Conservation (phyloP, 2,888 invertebrate genomes). For the Drosophila mimetica region DNA sequence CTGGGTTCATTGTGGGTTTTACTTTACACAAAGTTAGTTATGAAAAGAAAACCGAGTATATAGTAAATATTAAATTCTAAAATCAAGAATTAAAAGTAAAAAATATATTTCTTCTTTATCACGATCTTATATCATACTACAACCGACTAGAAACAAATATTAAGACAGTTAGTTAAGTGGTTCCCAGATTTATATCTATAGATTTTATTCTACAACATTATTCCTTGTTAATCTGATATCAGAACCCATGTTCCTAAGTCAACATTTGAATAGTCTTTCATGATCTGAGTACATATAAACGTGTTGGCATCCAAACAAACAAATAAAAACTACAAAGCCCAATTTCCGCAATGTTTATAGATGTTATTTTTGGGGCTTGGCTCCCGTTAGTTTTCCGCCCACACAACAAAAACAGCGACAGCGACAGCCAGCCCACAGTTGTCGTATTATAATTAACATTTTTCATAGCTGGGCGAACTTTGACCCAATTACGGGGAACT, state of each 20-base stretch:
- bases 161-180: no score
- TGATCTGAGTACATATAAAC: not conserved
- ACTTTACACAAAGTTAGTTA: no score
- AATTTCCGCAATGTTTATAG: slow-evolving; percentile 32
- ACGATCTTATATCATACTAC: no score
- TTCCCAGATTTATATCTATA: no score
- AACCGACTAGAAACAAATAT: no score
- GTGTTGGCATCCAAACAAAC: slow-evolving; percentile 10
- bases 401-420: slow-evolving; percentile 18
- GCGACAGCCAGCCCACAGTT: slow-evolving; percentile 29
- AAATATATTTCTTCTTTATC: no score
- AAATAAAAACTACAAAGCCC: not conserved
- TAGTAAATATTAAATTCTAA: no score
- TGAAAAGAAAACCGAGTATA: no score
- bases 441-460: slow-evolving; percentile 73
- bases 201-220: not conserved
- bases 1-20: no score
- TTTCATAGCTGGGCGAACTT: slow-evolving; percentile 68
- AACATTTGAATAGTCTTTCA: not conserved
- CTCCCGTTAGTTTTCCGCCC: slow-evolving; percentile 39
- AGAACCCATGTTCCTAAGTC: not conserved
- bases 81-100: no score
- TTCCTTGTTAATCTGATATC: not conserved
- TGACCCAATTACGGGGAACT: slow-evolving; percentile 65
- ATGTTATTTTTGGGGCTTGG: slow-evolving; percentile 44